Evolutionary conservation across 2,113 vertebrate species (phyloP), one percentile per base, ranked within the genome.

Genomic region (Microtus montanus): DNA sequence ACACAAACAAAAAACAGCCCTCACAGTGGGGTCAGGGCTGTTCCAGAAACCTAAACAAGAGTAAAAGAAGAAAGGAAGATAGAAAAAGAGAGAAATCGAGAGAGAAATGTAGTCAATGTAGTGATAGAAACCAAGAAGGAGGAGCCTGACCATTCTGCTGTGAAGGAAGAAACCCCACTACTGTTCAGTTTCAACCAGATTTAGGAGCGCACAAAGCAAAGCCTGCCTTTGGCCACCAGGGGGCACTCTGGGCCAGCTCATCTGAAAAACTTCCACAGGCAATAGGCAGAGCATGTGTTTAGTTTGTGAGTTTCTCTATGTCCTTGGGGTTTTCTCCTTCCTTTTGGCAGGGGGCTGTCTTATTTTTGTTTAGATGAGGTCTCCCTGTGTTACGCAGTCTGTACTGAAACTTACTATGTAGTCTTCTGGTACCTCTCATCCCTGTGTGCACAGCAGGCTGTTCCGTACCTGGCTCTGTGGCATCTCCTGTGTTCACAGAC

Each of bases 171-270:
- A 64, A 38, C 19, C 20, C 6, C 24, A 2, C n/a, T 44, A 2
- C 54, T 44, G 4, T 17, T 64, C 15, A 30, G 7, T 44, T 66
- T 66, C 4, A 12, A 0, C 47, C 5, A 28, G 41, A 63, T 86
- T 33, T 20, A 52, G 19, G 54, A 26, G 24, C 12, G 0, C 0
- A 0, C 28, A 1, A 64, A 88, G 71, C 22, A 14, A 54, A 35
- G 38, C 70, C 33, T 14, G 4, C 20, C 20, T 92, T 0, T 26
- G 26, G 73, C 89, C 96, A 73, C 93, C 79, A 97, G 96, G 91
- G 89, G 93, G 91, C 75, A 44, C 74, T 22, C 78, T 11, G 84
- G 78, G 82, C 96, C 74, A 84, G 70, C 64, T 52, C 87, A 63
- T 41, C 7, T 0, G 28, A 71, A 47, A 44, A 30, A 1, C 7